Evolutionary conservation across 1,140 invertebrate genomes (phyloP), one percentile per base, ranked within the genome.

Genomic region (Platyscapa corneri): DNA sequence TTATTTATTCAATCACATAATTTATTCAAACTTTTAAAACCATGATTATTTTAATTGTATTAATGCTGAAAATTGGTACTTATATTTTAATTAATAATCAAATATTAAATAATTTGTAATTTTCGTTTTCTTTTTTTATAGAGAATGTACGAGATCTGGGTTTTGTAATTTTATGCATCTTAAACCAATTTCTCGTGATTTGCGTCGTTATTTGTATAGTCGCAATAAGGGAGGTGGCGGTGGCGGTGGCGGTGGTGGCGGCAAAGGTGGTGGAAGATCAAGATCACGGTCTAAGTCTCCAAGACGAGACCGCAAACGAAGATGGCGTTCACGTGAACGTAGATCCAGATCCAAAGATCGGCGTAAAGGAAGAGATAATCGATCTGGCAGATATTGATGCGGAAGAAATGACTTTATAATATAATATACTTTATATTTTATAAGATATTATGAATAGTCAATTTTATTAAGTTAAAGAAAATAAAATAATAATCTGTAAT

Each of bases 141-240:
- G 96, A 8, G 98, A 99, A 94, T 99, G 99, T 91, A 99, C 98
- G 0, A 94, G 99, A 83, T 99, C 98, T 90, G 99, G 99, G 74
- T 99, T 99, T 93, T 99, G 99, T 93, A 99, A 99, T 94, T 99
- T 99, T 92, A 99, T 99, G 99, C 99, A 99, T 92, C 94, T 99
- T 91, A 99, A 99, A 91, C 99, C 98, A 65, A 99, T 99, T 89
- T 99, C 98, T 0, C 94, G 98, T 88, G 98, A 98, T 90, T 92
- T 99, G 42, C 94, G 98, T 84, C 95, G 98, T 91, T 98, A 97
- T 81, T 88, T 90, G 30, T 93, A 92, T 82, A 91, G 92, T 86
- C 93, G 89, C 20, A 92, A 90, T 27, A 90, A 90, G 6, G 90
- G 90, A 32, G 90, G 90, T 64, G 91, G 91, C 74, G 64, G 30